Percentiles rank a stretch among this genome's conserved stretches.
These are phyloP conservation scores for Gymnarchus niloticus DNA, from an alignment of 2,113 vertebrate species.

Conservation along the genomic window DNA sequence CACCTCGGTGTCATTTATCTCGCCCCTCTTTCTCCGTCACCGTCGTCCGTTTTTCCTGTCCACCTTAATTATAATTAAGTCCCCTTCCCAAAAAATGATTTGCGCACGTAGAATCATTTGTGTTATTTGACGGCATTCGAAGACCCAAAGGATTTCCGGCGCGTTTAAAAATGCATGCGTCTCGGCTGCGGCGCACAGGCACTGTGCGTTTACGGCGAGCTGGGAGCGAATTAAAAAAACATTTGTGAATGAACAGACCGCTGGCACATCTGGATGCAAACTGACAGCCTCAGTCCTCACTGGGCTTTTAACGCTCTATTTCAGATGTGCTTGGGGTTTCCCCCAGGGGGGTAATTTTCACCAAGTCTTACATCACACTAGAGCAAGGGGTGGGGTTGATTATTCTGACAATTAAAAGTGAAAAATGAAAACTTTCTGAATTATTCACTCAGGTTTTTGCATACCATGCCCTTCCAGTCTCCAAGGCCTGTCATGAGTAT, in stretches of 20 bases:
- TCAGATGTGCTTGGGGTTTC: not conserved
- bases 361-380: constrained; percentile 31
- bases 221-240: not conserved
- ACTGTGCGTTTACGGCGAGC: not conserved
- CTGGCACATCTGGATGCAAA: not conserved
- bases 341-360: constrained; percentile 35
- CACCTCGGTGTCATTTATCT: not conserved
- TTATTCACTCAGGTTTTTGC: constrained; percentile 4
- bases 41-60: not conserved
- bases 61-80: not conserved
- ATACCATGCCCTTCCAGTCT: not conserved
- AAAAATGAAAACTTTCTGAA: constrained; percentile 18
- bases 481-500: not conserved
- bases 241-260: not conserved
- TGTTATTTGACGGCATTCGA: not conserved
- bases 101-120: not conserved
- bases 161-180: not conserved
- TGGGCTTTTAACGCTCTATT: constrained; percentile 12
- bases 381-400: constrained; percentile 9
- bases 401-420: constrained; percentile 37
- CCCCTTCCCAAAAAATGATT: not conserved
- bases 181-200: not conserved
- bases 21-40: not conserved
- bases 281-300: not conserved
- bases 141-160: not conserved